phyloP scores from a whole-genome alignment of 2,888 invertebrate species.

The Hymenopus coronatus region DNA sequence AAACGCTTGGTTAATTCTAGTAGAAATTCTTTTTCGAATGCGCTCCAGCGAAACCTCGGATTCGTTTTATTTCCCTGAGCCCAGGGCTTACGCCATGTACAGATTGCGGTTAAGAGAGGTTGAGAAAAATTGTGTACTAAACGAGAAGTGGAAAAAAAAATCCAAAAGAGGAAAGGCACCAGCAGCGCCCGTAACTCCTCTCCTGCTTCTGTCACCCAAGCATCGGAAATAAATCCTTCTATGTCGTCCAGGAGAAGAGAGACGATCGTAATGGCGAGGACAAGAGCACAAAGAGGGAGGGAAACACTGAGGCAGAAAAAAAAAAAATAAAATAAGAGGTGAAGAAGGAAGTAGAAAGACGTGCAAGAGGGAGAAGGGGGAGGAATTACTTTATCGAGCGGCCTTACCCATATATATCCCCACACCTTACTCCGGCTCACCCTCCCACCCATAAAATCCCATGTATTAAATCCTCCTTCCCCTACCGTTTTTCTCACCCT shows the following conservation, averaged over 20 bases:
- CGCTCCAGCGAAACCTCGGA: neutral
- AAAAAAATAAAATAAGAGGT: constrained; percentile 11
- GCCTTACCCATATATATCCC: neutral
- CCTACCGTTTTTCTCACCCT: neutral
- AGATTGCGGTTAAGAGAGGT: neutral
- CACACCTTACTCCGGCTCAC: neutral
- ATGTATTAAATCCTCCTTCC: constrained; percentile 6
- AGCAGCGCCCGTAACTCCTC: neutral
- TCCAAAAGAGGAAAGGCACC: neutral
- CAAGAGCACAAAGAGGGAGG: neutral
- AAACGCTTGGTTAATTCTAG: too few species aligned
- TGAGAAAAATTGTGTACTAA: neutral
- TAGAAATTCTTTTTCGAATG: too few species aligned
- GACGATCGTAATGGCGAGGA: neutral
- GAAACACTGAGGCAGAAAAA: neutral
- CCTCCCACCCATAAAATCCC: constrained; percentile 7
- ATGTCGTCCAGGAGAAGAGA: neutral
- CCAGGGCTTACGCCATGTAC: neutral
- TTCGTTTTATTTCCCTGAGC: neutral
- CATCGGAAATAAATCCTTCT: constrained; percentile 7
- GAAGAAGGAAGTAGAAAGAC: neutral
- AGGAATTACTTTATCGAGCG: constrained; percentile 13
- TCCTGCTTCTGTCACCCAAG: neutral
- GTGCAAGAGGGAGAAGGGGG: neutral
- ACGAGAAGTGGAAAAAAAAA: neutral